Percentiles rank a stretch among this genome's conserved stretches.
Evolutionary conservation across 2,888 invertebrate genomes (phyloP).

Genomic region (Osmoderma eremita): DNA sequence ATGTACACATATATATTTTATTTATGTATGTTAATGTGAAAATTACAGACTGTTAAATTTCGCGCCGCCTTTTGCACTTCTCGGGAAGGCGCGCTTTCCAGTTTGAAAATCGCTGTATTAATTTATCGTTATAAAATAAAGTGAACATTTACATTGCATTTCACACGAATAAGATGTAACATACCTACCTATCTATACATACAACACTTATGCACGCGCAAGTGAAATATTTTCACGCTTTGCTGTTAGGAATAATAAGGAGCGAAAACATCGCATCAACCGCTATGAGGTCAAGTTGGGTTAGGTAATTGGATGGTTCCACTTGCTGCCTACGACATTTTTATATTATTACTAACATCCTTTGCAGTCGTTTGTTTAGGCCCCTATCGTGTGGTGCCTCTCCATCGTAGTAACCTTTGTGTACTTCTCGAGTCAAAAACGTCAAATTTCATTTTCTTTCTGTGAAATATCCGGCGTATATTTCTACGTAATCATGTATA

Average conservation of each 20-base stretch:
- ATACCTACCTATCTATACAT: not conserved
- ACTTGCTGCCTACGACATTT: conserved; percentile 57
- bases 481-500: no score
- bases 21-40: no score
- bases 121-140: no score
- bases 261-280: conserved; percentile 30
- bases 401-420: not conserved
- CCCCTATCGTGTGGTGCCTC: conserved; percentile 8
- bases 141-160: no score
- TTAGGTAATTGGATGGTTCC: conserved; percentile 54
- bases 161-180: not conserved
- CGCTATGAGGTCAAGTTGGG: conserved; percentile 40
- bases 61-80: no score
- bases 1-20: no score
- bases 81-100: no score
- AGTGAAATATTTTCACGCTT: conserved; percentile 40
- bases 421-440: no score
- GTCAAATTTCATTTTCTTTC: no score
- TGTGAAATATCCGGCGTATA: no score
- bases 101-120: no score
- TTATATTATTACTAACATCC: conserved; percentile 56
- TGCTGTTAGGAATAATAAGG: conserved; percentile 36
- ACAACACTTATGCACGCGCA: conserved; percentile 11
- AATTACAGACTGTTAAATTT: no score
- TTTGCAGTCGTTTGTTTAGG: conserved; percentile 38